These are phyloP conservation scores for Nudaria mundana DNA, from an alignment of 2,888 invertebrate genomes.

Conservation along the genomic window DNA sequence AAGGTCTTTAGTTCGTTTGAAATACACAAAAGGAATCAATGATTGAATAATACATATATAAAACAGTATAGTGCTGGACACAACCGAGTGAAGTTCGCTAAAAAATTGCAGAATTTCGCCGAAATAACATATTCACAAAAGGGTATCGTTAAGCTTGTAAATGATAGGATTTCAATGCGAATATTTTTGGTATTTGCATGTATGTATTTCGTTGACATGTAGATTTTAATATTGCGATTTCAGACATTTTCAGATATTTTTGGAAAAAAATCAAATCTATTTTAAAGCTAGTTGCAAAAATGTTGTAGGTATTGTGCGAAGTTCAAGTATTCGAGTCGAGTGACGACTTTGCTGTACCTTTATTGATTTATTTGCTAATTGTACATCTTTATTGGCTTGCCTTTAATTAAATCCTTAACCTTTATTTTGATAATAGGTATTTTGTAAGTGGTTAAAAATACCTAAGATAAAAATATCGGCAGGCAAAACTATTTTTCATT, in stretches of 20 bases:
- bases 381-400: too few species aligned
- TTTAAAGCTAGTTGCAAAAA: too few species aligned
- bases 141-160: slow-evolving; percentile 18
- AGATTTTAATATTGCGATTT: slow-evolving; percentile 4
- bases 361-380: too few species aligned
- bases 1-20: slow-evolving; percentile 29
- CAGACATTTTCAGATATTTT: not conserved
- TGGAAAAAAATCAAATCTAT: not conserved
- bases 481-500: too few species aligned
- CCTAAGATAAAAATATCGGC: too few species aligned
- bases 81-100: slow-evolving; percentile 22
- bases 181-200: not conserved
- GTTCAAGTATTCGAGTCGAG: too few species aligned
- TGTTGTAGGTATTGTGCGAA: too few species aligned
- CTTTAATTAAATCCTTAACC: too few species aligned
- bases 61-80: slow-evolving; percentile 22
- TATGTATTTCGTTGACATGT: not conserved
- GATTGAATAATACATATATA: slow-evolving; percentile 37
- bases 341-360: not conserved
- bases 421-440: too few species aligned
- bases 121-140: slow-evolving; percentile 7
- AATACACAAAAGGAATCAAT: slow-evolving; percentile 39
- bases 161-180: slow-evolving; percentile 18
- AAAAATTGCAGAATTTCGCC: slow-evolving; percentile 1
- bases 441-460: too few species aligned